These are phyloP conservation scores for Ciconia nigra DNA, from an alignment of 2,797 vertebrate genomes.

Conservation along the genomic window DNA sequence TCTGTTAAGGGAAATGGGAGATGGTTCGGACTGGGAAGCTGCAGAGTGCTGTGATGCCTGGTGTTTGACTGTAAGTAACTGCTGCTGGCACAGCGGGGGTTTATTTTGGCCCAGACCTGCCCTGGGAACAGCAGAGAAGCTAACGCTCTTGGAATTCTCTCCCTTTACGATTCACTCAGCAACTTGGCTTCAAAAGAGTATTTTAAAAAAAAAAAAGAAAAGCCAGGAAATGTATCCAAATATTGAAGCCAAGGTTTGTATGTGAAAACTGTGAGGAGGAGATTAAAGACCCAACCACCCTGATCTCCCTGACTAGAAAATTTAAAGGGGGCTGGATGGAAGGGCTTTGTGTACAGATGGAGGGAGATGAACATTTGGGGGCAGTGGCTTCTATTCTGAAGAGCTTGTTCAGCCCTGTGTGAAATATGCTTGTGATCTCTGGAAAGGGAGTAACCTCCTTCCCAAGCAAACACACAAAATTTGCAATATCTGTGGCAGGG, in stretches of 20 bases:
- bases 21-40: background rate
- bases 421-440: background rate
- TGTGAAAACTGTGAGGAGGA: slow-evolving; percentile 42
- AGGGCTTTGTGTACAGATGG: background rate
- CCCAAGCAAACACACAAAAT: background rate
- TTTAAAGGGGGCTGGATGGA: background rate
- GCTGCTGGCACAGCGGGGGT: slow-evolving; percentile 55
- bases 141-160: slow-evolving; percentile 71
- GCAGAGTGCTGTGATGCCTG: background rate
- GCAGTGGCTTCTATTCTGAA: background rate
- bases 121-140: slow-evolving; percentile 70
- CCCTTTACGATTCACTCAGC: slow-evolving; percentile 63
- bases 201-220: background rate
- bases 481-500: background rate
- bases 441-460: background rate
- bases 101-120: slow-evolving; percentile 71
- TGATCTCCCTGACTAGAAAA: background rate
- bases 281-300: background rate
- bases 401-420: background rate
- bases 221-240: slow-evolving; percentile 37
- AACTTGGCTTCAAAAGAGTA: slow-evolving; percentile 58
- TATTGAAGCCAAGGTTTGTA: slow-evolving; percentile 40
- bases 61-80: slow-evolving; percentile 39
- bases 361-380: background rate
- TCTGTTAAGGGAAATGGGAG: background rate